Evolutionary conservation across 1,140 invertebrate species (phyloP).

Genomic region (Choristoneura fumiferana): DNA sequence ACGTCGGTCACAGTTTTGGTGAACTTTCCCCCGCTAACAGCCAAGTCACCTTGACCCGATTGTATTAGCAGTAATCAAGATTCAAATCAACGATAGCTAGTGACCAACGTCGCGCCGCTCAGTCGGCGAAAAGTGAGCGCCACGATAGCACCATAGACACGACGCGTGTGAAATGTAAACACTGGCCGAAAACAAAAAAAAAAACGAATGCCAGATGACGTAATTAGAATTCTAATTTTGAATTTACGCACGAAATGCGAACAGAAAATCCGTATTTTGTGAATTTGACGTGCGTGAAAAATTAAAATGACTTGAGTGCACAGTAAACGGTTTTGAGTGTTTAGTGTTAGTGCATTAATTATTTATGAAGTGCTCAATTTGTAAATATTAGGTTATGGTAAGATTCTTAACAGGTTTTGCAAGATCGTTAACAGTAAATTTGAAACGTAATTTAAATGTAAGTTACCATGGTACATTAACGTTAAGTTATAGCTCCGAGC

Average conservation of each 20-base stretch:
- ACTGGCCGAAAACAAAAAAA: constrained; percentile 30
- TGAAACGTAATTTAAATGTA: background rate
- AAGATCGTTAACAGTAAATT: background rate
- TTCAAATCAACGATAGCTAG: constrained; percentile 63
- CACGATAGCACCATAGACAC: constrained; percentile 42
- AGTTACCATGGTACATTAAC: background rate
- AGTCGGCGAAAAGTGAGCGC: constrained; percentile 55
- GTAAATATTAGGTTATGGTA: constrained; percentile 22
- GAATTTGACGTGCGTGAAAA: constrained; percentile 19
- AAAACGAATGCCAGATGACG: constrained; percentile 18
- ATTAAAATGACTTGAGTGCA: constrained; percentile 22
- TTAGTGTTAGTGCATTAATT: constrained; percentile 21
- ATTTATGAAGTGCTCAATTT: constrained; percentile 20
- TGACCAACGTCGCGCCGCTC: constrained; percentile 53
- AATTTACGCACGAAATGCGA: constrained; percentile 28
- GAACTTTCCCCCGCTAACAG: constrained; percentile 40
- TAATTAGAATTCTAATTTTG: constrained; percentile 28
- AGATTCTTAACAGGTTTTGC: constrained; percentile 20
- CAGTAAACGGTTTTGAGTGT: constrained; percentile 17
- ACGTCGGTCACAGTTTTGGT: constrained; percentile 22
- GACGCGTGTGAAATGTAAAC: constrained; percentile 14
- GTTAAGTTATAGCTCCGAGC: too few species aligned
- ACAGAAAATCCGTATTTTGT: background rate
- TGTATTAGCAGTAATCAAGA: constrained; percentile 59
- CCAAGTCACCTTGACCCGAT: constrained; percentile 59